Conservation (phyloP, 2,113 vertebrate genomes). For the Numenius arquata region DNA sequence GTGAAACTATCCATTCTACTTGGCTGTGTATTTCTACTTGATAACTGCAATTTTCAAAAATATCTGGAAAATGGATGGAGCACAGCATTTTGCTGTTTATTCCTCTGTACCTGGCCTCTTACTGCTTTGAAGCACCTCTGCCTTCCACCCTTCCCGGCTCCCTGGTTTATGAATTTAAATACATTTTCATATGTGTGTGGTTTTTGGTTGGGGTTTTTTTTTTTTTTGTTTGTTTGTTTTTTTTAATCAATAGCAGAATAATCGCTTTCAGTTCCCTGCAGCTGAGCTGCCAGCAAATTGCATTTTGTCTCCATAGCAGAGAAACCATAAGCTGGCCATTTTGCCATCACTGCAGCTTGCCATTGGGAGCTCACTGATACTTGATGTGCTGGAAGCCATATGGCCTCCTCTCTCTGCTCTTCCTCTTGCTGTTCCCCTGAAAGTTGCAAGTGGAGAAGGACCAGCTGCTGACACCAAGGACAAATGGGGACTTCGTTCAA, state of each 20-base stretch:
- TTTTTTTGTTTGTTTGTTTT: neutral
- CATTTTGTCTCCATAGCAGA: neutral
- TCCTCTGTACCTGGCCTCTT: neutral
- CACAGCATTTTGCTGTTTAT: neutral
- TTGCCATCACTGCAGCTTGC: neutral
- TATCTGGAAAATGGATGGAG: neutral
- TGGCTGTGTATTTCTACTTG: neutral
- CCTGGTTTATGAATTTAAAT: neutral
- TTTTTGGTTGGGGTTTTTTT: too few species aligned
- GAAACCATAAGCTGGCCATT: neutral
- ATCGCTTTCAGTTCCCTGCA: neutral
- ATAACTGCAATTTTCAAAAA: constrained; percentile 6
- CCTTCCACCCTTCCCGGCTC: neutral
- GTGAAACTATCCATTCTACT: neutral
- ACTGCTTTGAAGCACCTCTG: neutral
- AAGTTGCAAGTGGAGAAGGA: neutral
- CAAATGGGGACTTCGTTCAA: neutral
- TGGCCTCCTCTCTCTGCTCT: neutral
- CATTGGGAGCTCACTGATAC: neutral
- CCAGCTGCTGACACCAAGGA: neutral
- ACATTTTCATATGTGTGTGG: neutral
- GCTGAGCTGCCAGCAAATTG: neutral
- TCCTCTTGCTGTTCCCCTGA: neutral
- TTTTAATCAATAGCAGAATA: neutral
- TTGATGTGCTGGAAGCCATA: neutral